Base-by-base conservation (phyloP, 2,113 vertebrate species). In the Brachypteracias leptosomus region DNA sequence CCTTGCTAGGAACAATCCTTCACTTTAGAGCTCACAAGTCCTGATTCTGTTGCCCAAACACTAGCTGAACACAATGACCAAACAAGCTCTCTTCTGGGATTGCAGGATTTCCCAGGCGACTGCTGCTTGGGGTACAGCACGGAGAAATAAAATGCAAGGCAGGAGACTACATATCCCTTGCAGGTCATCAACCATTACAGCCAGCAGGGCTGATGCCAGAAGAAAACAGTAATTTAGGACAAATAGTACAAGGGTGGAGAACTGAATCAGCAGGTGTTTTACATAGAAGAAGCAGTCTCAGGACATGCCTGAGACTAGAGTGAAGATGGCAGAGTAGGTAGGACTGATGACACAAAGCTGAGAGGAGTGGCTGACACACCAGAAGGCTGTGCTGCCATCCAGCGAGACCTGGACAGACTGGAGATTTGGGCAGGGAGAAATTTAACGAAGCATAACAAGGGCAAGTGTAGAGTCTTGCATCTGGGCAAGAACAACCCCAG, bases 221-320 rank as follows among this genome's bases (percentile, higher is more conserved):
- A 96, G 58, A 40, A 83, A 86, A 46, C 3, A 55, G 74, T 42
- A 57, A 73, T 28, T 73, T 31, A 88, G 67, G 58, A 90, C 74
- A 90, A 85, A 85, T 6, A 68, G n/a, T n/a, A 72, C 57, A 83
- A 62, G n/a, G 49, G 31, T 33, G 31, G 65, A 89, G 70, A 85
- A 88, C 12, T 40, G 59, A 82, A 77, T 54, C 65, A 75, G 36
- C 73, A 96, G 70, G 81, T 35, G 35, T 59, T 93, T 62, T 73
- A 51, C 22, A 76, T 3, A 90, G 59, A 80, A 88, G 22, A 90
- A 25, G 6, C 19, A 85, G 13, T 40, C 36, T 73, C 59, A 68
- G 54, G n/a, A 94, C n/a, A 57, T 1, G 9, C 44, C 57, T 22
- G 33, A 85, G 33, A 58, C 28, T 13, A 68, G 18, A 82, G 42